Percentiles rank a stretch among this genome's conserved stretches.
phyloP scores from a whole-genome alignment of 2,888 invertebrate genomes.

The Chymomyza amoena region DNA sequence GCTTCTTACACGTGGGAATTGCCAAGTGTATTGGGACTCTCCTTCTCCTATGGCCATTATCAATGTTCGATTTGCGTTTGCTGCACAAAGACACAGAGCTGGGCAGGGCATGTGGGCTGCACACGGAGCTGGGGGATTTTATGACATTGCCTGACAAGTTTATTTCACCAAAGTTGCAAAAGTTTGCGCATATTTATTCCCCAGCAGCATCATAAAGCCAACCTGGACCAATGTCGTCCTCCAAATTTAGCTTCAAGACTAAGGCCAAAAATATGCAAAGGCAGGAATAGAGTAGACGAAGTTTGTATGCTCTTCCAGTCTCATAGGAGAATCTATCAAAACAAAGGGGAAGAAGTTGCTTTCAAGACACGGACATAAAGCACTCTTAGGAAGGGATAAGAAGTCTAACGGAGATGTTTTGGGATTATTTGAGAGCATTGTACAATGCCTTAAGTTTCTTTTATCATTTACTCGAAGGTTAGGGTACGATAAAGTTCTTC shows the following conservation, averaged over 20 bases:
- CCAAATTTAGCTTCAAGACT: slow-evolving; percentile 23
- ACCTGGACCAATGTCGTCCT: slow-evolving; percentile 35
- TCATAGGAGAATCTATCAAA: no score
- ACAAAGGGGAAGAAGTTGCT: no score
- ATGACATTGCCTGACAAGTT: slow-evolving; percentile 69
- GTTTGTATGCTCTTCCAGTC: not conserved
- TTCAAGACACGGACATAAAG: no score
- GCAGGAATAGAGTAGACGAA: not conserved
- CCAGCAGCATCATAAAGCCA: slow-evolving; percentile 69
- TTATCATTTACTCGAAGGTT: no score
- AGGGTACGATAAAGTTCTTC: no score
- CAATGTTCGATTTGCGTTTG: slow-evolving; percentile 26
- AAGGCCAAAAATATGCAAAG: not conserved
- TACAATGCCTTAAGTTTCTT: no score
- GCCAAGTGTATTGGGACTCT: slow-evolving; percentile 7
- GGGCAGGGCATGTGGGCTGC: slow-evolving; percentile 32
- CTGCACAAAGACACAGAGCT: slow-evolving; percentile 13
- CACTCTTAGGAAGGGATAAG: no score
- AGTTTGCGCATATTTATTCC: slow-evolving; percentile 37
- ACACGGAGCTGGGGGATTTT: slow-evolving; percentile 34
- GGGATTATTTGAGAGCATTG: no score
- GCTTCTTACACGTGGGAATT: slow-evolving; percentile 26
- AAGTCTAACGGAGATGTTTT: no score
- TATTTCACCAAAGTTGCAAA: slow-evolving; percentile 53
- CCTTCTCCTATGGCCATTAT: slow-evolving; percentile 36